Evolutionary conservation across 2,113 vertebrate genomes (phyloP).

Genomic region (Vulpes ferrilata): DNA sequence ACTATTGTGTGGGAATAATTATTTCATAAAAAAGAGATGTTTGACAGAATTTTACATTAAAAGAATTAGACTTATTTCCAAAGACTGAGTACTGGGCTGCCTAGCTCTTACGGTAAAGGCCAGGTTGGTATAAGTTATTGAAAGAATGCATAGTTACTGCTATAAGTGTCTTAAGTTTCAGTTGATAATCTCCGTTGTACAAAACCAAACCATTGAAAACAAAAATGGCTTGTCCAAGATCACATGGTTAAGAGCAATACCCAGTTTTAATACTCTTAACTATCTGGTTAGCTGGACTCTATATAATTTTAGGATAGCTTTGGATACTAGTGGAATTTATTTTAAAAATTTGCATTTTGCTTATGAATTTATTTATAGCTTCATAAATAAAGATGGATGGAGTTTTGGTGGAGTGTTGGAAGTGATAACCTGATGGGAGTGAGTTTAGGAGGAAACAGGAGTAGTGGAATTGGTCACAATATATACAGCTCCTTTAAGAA

Average conservation of each 20-base stretch:
- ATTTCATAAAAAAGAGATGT: background rate
- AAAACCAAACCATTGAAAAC: background rate
- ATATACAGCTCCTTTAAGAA: background rate
- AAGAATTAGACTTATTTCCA: slow-evolving; percentile 14
- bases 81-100: background rate
- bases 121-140: background rate
- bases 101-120: background rate
- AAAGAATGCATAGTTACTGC: background rate
- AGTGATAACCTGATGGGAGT: background rate
- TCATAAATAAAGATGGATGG: background rate
- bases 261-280: background rate
- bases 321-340: background rate
- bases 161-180: background rate
- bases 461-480: background rate
- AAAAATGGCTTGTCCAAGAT: background rate
- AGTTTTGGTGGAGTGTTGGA: background rate
- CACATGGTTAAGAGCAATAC: background rate
- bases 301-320: slow-evolving; percentile 3
- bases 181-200: slow-evolving; percentile 9
- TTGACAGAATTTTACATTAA: slow-evolving; percentile 54
- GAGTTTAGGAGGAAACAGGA: background rate
- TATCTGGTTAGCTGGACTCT: background rate
- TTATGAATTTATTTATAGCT: background rate
- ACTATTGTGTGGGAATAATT: background rate
- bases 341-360: background rate